These are phyloP conservation scores for Nerophis ophidion DNA, from an alignment of 2,113 vertebrate genomes.

Conservation along the genomic window DNA sequence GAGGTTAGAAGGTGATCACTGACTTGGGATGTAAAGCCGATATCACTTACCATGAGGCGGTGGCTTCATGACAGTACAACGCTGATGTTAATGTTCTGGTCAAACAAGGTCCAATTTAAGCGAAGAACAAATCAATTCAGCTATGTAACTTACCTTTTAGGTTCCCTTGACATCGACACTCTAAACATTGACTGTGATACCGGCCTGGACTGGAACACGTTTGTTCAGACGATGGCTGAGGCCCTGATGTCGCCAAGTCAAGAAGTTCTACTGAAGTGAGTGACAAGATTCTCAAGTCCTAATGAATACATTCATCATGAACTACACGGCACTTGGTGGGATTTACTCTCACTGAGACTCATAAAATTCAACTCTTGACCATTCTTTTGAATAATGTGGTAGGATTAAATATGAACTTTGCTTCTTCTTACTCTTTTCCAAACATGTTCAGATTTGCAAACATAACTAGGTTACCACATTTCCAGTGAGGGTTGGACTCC, in stretches of 20 bases:
- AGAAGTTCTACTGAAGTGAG: constrained; percentile 46
- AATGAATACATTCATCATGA: neutral
- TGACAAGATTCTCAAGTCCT: constrained; percentile 1
- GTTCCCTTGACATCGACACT: constrained; percentile 17
- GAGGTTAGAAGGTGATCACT: no score
- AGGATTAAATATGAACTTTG: no score
- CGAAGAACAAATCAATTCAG: no score
- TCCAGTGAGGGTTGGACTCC: no score
- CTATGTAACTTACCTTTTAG: constrained; percentile 25
- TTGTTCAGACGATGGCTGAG: constrained; percentile 22
- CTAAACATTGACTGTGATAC: constrained; percentile 33
- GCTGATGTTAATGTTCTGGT: no score
- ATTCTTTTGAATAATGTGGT: neutral
- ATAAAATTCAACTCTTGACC: neutral
- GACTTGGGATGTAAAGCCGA: no score
- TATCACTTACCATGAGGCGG: no score
- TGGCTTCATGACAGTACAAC: no score
- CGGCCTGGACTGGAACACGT: constrained; percentile 44
- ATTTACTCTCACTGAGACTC: neutral
- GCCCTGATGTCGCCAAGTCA: constrained; percentile 31
- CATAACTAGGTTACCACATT: no score
- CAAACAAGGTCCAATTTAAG: no score
- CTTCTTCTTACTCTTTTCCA: no score
- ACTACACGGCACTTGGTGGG: neutral
- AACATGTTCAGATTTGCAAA: no score